Evolutionary conservation across 2,113 vertebrate genomes (phyloP), one percentile per base, ranked within the genome.

Genomic region (Pogonocichla stellata): DNA sequence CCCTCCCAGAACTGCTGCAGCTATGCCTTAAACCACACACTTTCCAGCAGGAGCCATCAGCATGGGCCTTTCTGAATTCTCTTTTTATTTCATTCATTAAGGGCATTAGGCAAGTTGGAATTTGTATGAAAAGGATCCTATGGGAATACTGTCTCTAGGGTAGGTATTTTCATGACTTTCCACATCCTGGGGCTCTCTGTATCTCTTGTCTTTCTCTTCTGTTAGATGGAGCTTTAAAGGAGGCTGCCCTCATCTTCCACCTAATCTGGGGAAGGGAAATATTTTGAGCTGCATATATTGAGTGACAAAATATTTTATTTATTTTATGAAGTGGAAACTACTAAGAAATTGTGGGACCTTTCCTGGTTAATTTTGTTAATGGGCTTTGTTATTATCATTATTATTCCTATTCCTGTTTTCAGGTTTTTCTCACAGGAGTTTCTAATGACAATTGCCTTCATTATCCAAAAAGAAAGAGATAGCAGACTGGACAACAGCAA

Each of bases 1-100:
- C 90, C 90, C 86, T 96, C 95, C 92, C 95, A 97, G 93, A 97
- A 92, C 95, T 97, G 96, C 97, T 97, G 96, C 96, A 95, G 97
- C 96, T 97, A 95, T 97, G 96, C 96, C 96, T 97, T 95, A 96
- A 97, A 96, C 95, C 96, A 97, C 96, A 96, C 94, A 96, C 97
- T 97, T 86, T 97, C 94, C 96, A 96, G 96, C 96, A 96, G 94
- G 88, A 97, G 94, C 92, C 97, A 97, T 92, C 96, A 96, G 96
- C 95, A 95, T 95, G 96, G 96, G 95, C 97, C 96, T 94, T 97
- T 97, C 96, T 94, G 96, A 96, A 96, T 97, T 95, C 97, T 96
- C 90, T 95, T 95, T 95, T 96, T 97, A 96, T 97, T 97, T 97
- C 96, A 71, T 97, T 97, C 90, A 96, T 96, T 97, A 90, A 96